Percentiles rank a stretch among this genome's conserved stretches.
These are phyloP conservation scores for Caloenas nicobarica DNA, from an alignment of 2,113 vertebrate genomes.

Conservation along the genomic window DNA sequence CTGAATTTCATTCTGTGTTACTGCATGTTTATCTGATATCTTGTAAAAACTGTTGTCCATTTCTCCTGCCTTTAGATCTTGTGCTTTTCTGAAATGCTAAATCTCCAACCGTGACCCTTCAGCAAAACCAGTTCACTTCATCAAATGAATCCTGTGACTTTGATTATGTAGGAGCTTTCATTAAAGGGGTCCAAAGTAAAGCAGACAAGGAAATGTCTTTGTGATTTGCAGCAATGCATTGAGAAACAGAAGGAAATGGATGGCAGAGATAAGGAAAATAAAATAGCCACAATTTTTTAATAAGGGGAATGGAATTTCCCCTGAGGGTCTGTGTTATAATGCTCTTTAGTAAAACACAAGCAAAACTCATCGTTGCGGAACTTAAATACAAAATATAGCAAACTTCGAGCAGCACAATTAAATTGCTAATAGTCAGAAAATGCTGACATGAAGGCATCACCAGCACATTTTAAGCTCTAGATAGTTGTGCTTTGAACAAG, in stretches of 20 bases:
- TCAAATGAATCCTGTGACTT: slow-evolving; percentile 59
- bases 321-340: background rate
- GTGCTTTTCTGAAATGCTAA: slow-evolving; percentile 59
- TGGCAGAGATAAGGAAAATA: slow-evolving; percentile 65
- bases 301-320: slow-evolving; percentile 50
- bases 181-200: slow-evolving; percentile 62
- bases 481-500: background rate
- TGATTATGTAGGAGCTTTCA: slow-evolving; percentile 53
- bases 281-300: slow-evolving; percentile 55
- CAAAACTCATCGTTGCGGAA: background rate
- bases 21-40: slow-evolving; percentile 67
- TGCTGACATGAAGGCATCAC: background rate
- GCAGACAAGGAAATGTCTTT: slow-evolving; percentile 59
- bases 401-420: background rate
- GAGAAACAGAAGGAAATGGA: slow-evolving; percentile 61
- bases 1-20: slow-evolving; percentile 47
- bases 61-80: slow-evolving; percentile 64
- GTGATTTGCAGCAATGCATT: slow-evolving; percentile 54
- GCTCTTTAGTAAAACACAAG: slow-evolving; percentile 7
- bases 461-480: background rate
- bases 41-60: slow-evolving; percentile 68
- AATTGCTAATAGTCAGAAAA: background rate
- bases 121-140: slow-evolving; percentile 38
- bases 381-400: slow-evolving; percentile 19
- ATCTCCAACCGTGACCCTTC: slow-evolving; percentile 61